Percentiles rank a stretch among this genome's conserved stretches.
phyloP scores from a whole-genome alignment of 2,888 invertebrate species.

The Microplitis deprimator region DNA sequence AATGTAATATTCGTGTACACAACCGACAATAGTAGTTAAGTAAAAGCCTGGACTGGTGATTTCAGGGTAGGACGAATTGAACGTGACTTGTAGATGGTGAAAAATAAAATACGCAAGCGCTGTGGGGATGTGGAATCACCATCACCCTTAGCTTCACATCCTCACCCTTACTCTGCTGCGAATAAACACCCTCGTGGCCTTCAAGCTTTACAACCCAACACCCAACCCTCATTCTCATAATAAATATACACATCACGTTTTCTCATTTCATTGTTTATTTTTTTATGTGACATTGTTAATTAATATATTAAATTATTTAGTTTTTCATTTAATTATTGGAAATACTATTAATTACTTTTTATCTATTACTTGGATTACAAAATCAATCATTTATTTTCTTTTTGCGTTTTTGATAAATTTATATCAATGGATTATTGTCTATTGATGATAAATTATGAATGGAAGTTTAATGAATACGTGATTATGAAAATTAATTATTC shows the following conservation, averaged over 20 bases:
- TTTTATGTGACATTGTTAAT: not conserved
- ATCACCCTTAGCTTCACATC: not conserved
- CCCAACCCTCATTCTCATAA: not conserved
- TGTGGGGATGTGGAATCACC: not conserved
- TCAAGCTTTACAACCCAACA: not conserved
- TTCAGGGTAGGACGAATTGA: not conserved
- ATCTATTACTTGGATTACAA: too few relatives aligned
- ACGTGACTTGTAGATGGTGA: slow-evolving; percentile 12
- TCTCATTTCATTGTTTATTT: not conserved
- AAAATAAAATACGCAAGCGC: not conserved
- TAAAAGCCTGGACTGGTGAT: not conserved
- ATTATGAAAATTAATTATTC: too few relatives aligned
- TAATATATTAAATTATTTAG: not conserved
- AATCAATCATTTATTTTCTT: too few relatives aligned
- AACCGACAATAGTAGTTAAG: not conserved
- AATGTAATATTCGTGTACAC: not conserved
- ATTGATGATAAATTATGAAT: too few relatives aligned
- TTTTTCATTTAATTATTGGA: too few relatives aligned
- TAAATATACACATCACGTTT: not conserved
- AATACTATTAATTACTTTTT: too few relatives aligned
- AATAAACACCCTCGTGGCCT: not conserved
- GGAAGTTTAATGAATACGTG: too few relatives aligned
- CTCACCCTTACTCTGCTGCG: not conserved
- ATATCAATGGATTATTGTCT: too few relatives aligned
- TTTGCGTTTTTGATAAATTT: too few relatives aligned